Base-by-base conservation (phyloP, 2,888 invertebrate genomes). In the Dicycla oo region DNA sequence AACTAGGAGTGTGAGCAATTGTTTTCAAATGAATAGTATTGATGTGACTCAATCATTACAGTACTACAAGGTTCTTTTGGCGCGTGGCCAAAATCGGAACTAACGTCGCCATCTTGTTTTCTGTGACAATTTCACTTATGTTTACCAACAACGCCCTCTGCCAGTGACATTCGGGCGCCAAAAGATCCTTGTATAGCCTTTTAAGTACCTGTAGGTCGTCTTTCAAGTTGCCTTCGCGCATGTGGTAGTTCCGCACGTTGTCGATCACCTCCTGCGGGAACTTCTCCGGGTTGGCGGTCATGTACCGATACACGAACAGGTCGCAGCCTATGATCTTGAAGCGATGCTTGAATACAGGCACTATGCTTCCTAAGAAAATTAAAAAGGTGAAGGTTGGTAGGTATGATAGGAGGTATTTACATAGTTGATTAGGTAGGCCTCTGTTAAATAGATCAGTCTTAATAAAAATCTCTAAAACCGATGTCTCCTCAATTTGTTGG, bases 321-420 rank as follows among this genome's bases (percentile, higher is more conserved):
- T 98, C 98, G 68, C 97, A 98, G 0, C 98, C 98, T 47, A 96
- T 97, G 81, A 99, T 97, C 82, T 97, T 94, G 91, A 99, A 98
- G 54, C 97, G 96, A 91, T 98, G 98, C 81, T 97, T 97, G 91
- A 97, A 98, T 4, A 98, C 96, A 2, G 97, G 97, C 56, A 98
- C 95, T 73, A 96, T 95, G 0, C 97, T 97, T 11, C 96, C 97
- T 97, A 89, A 11, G 10, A 54, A 69, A 40, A 13, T 26, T 47
- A 51, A 40, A 7, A 13, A 23, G 15, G 8, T 49, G 26, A n/a
- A 30, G 0, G 30, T 49, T 49, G n/a, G n/a, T n/a, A n/a, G n/a
- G n/a, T n/a, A n/a, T n/a, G 53, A 18, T 8, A 53, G 18, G 8
- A n/a, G 10, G 49, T 18, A 10, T 38, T 18, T 43, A 49, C 20